A percentile compares a stretch with the other conserved stretches of the same genome.
Evolutionary conservation across 2,113 vertebrate genomes (phyloP).

Genomic region (Gnathonemus echidnorhynchus): DNA sequence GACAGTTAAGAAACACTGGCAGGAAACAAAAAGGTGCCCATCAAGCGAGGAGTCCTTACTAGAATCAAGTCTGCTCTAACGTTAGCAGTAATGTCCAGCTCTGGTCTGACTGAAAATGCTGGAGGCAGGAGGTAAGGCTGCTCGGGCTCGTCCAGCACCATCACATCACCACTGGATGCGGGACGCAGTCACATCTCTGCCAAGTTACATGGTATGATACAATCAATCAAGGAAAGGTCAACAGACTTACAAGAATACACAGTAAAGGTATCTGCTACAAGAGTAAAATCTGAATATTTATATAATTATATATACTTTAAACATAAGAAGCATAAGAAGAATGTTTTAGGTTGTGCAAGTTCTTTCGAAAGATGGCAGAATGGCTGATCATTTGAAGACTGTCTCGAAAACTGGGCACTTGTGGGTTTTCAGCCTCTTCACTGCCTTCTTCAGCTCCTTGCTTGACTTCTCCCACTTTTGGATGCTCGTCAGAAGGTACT

Average conservation of each 20-base stretch:
- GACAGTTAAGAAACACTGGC: background rate
- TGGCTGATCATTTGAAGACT: slow-evolving; percentile 74
- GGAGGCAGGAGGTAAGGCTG: background rate
- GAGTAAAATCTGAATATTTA: slow-evolving; percentile 54
- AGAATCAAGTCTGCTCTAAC: background rate
- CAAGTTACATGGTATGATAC: background rate
- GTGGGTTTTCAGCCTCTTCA: slow-evolving; percentile 82
- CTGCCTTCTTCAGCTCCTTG: slow-evolving; percentile 88
- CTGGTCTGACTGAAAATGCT: background rate
- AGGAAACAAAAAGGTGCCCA: background rate
- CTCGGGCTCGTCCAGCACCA: background rate
- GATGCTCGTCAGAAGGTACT: slow-evolving; percentile 87
- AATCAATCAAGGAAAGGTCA: background rate
- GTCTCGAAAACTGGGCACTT: slow-evolving; percentile 82
- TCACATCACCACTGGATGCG: background rate
- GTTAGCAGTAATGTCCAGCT: background rate
- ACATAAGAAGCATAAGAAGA: slow-evolving; percentile 39
- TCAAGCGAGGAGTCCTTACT: background rate
- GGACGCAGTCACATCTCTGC: background rate
- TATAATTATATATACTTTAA: slow-evolving; percentile 53
- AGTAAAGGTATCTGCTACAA: slow-evolving; percentile 22
- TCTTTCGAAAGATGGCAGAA: slow-evolving; percentile 40
- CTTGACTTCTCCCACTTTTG: slow-evolving; percentile 97
- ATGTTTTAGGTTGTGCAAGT: slow-evolving; percentile 57
- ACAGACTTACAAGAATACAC: background rate